phyloP scores from a whole-genome alignment of 2,797 vertebrate species.

The Microctenopoma steveboyesi region DNA sequence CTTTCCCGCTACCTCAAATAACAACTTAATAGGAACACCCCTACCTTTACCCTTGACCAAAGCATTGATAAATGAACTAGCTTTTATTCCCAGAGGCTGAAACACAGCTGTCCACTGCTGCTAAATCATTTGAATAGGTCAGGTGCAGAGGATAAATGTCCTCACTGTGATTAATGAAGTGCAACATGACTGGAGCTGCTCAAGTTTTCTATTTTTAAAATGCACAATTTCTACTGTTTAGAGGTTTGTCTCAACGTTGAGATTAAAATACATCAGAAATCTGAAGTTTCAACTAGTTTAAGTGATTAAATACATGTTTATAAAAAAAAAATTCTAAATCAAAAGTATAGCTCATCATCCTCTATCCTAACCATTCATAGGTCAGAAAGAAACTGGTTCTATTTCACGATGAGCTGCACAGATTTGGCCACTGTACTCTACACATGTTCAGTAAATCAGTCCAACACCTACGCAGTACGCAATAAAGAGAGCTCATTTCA shows the following conservation, averaged over 20 bases:
- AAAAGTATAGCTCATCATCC: background rate
- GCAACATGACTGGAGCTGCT: slow-evolving; percentile 20
- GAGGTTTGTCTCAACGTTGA: too few species aligned
- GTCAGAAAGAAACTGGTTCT: slow-evolving; percentile 11
- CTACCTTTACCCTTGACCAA: slow-evolving; percentile 18
- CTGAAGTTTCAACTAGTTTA: too few species aligned
- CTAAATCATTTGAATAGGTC: slow-evolving; percentile 29
- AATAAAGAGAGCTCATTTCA: background rate
- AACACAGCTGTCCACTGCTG: slow-evolving; percentile 17
- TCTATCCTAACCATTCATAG: background rate
- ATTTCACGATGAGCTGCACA: slow-evolving; percentile 18
- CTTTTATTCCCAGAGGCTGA: slow-evolving; percentile 18
- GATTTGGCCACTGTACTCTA: background rate
- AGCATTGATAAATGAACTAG: background rate
- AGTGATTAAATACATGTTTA: background rate
- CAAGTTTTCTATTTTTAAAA: slow-evolving; percentile 32
- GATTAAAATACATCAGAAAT: background rate
- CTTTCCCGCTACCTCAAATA: background rate
- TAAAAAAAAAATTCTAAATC: background rate
- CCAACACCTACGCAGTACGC: background rate
- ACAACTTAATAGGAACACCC: background rate
- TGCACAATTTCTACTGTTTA: background rate
- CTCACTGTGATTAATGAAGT: slow-evolving; percentile 36
- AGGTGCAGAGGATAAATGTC: slow-evolving; percentile 29
- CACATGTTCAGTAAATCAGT: slow-evolving; percentile 8